These are phyloP conservation scores for Aphelocoma coerulescens DNA, from an alignment of 2,113 vertebrate genomes.

Conservation along the genomic window DNA sequence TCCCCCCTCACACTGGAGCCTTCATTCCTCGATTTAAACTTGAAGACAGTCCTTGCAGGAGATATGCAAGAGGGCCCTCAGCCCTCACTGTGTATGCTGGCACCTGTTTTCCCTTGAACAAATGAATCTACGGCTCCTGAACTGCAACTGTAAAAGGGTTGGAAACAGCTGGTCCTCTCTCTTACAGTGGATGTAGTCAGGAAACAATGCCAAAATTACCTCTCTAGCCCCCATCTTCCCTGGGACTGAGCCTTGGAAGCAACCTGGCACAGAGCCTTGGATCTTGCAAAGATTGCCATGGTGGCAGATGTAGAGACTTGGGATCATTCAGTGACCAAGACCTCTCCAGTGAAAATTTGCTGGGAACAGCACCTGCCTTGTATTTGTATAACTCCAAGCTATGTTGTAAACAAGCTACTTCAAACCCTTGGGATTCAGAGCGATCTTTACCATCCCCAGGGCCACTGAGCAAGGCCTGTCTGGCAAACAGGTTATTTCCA, in stretches of 20 bases:
- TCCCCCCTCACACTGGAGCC: not conserved
- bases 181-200: not conserved
- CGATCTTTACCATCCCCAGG: not conserved
- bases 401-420: constrained; percentile 22
- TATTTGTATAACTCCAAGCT: not conserved
- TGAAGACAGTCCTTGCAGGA: not conserved
- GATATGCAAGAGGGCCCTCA: not conserved
- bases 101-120: not conserved
- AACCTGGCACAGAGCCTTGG: not conserved
- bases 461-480: not conserved
- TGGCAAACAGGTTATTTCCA: constrained; percentile 4
- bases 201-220: not conserved
- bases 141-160: not conserved
- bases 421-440: not conserved
- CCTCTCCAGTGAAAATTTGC: not conserved
- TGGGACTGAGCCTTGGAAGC: not conserved
- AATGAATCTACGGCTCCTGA: not conserved
- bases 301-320: not conserved
- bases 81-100: not conserved
- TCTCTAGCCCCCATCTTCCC: not conserved
- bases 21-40: not conserved
- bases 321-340: not conserved
- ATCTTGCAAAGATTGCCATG: not conserved
- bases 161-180: not conserved
- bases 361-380: not conserved